Evolutionary conservation across 2,888 invertebrate genomes (phyloP).

Genomic region (Pollenia labialis): DNA sequence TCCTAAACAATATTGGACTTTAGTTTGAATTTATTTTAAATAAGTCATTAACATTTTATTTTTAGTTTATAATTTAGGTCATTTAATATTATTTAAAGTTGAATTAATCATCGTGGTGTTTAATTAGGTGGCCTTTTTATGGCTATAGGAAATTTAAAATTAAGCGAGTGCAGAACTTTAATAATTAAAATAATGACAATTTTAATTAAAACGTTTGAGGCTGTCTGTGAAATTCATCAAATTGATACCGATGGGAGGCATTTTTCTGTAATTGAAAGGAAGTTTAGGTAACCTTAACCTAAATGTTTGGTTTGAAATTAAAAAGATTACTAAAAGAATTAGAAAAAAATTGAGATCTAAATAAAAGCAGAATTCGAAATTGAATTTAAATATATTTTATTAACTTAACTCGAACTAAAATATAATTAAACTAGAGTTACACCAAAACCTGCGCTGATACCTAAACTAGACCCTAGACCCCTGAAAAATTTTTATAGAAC

Average conservation of each 20-base stretch:
- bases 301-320: not conserved
- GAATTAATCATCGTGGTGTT: slow-evolving; percentile 27
- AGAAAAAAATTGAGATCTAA: not conserved
- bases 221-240: slow-evolving; percentile 50
- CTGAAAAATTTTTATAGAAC: too few relatives aligned
- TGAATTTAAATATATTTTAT: too few relatives aligned
- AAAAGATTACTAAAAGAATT: not conserved
- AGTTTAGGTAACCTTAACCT: slow-evolving; percentile 40
- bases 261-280: slow-evolving; percentile 18
- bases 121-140: slow-evolving; percentile 54
- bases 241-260: slow-evolving; percentile 14
- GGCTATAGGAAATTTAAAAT: not conserved
- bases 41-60: slow-evolving; percentile 44
- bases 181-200: slow-evolving; percentile 16
- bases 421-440: too few relatives aligned
- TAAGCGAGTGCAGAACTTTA: slow-evolving; percentile 1
- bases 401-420: too few relatives aligned
- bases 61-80: slow-evolving; percentile 58
- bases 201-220: slow-evolving; percentile 43
- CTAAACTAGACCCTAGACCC: too few relatives aligned
- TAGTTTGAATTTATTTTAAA: slow-evolving; percentile 42
- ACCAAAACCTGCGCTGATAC: too few relatives aligned
- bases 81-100: slow-evolving; percentile 41
- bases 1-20: slow-evolving; percentile 21
- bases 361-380: not conserved